Conservation (phyloP, 2,888 invertebrate species). For the Amphipoea lucens region DNA sequence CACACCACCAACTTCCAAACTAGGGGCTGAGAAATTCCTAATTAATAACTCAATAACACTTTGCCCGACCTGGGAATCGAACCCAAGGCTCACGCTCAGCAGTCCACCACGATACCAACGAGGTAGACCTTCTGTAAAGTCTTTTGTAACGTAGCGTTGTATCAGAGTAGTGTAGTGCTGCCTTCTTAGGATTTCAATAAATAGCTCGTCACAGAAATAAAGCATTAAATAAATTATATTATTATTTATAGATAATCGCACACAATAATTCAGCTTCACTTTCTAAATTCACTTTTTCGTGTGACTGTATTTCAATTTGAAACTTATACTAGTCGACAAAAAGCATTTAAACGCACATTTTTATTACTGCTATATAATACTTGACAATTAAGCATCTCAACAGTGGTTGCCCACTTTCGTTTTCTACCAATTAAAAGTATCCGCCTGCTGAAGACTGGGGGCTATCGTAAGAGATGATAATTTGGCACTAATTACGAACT, state of each 20-base stretch:
- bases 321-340: conserved; percentile 12
- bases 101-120: background rate
- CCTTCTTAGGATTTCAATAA: background rate
- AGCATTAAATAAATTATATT: conserved; percentile 1
- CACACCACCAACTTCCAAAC: background rate
- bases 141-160: background rate
- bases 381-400: conserved; percentile 52
- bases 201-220: background rate
- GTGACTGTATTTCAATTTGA: conserved; percentile 18
- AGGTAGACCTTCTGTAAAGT: background rate
- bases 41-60: background rate
- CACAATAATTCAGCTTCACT: background rate
- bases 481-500: conserved; percentile 60
- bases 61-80: background rate
- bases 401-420: conserved; percentile 66
- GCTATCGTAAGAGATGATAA: conserved; percentile 58
- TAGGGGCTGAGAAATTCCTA: background rate
- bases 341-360: conserved; percentile 23
- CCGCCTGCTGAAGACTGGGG: conserved; percentile 48
- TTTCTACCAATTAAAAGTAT: conserved; percentile 72
- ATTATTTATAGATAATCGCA: background rate
- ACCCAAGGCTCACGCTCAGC: background rate
- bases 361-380: conserved; percentile 43
- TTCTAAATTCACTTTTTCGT: conserved; percentile 14
- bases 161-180: background rate